A percentile compares a stretch with the other conserved stretches of the same genome.
These are phyloP conservation scores for Rhinichthys osculus DNA, from an alignment of 2,797 vertebrate species.

Conservation along the genomic window DNA sequence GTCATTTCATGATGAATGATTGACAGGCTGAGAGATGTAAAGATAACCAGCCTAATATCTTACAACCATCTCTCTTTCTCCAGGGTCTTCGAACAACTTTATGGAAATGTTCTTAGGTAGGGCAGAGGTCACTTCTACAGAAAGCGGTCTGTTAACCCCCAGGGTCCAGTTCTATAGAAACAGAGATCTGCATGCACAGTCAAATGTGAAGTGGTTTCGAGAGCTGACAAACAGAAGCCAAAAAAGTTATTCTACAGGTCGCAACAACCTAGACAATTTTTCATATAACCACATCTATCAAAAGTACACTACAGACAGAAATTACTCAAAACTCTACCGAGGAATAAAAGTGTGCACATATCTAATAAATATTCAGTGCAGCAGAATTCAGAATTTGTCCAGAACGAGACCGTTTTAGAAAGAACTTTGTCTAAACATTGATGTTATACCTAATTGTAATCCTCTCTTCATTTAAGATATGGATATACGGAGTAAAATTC, in stretches of 20 bases:
- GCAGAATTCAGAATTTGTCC: neutral
- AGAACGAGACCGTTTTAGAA: neutral
- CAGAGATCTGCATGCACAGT: neutral
- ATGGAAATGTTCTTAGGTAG: neutral
- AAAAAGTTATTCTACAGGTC: neutral
- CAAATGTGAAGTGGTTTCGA: neutral
- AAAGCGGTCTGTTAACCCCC: constrained; percentile 6
- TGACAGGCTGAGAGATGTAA: neutral
- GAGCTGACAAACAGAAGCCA: neutral
- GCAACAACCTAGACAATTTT: neutral
- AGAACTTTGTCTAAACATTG: neutral
- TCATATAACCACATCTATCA: neutral
- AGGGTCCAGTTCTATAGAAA: constrained; percentile 24
- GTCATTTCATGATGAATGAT: neutral
- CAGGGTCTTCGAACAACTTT: neutral
- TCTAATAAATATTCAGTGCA: neutral
- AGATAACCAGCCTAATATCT: neutral
- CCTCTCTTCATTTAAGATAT: neutral
- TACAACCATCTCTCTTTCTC: constrained; percentile 14
- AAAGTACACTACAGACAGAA: neutral
- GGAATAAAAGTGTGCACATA: neutral
- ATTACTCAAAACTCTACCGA: neutral
- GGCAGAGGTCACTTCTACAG: constrained; percentile 19
- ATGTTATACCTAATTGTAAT: neutral
- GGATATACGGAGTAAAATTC: neutral